phyloP scores from a whole-genome alignment of 2,113 vertebrate species.

The Psittacus erithacus region DNA sequence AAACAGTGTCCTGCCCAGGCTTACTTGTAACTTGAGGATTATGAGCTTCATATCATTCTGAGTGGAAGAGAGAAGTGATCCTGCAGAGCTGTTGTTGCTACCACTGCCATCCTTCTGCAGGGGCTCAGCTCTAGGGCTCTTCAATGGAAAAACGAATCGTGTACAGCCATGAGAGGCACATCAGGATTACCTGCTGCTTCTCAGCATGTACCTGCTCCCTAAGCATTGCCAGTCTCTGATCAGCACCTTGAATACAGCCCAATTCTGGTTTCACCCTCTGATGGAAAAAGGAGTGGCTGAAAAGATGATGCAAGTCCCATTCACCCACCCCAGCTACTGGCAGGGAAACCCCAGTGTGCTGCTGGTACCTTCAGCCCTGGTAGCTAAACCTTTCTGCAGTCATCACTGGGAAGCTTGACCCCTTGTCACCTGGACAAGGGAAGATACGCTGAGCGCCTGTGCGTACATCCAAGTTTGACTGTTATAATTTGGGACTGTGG shows the following conservation, averaged over 20 bases:
- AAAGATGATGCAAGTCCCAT: background rate
- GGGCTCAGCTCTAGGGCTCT: background rate
- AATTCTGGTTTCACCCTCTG: fast-evolving
- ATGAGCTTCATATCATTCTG: background rate
- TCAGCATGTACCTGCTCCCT: fast-evolving
- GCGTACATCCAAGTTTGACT: background rate
- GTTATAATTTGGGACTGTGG: background rate
- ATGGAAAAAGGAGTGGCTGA: background rate
- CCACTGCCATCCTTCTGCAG: background rate
- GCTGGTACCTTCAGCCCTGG: background rate
- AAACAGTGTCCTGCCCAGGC: background rate
- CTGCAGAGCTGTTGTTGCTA: background rate
- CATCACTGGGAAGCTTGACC: background rate
- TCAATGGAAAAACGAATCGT: background rate
- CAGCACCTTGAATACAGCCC: background rate
- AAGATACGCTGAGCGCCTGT: background rate
- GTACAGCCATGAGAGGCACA: background rate
- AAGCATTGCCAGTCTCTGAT: fast-evolving
- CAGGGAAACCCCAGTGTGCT: background rate
- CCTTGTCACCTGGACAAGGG: too few species aligned
- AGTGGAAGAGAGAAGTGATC: background rate
- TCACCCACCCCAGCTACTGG: background rate
- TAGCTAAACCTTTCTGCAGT: background rate
- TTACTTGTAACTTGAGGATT: background rate
- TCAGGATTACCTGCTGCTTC: background rate